Conservation (phyloP, 2,888 invertebrate species). For the Xestia xanthographa region DNA sequence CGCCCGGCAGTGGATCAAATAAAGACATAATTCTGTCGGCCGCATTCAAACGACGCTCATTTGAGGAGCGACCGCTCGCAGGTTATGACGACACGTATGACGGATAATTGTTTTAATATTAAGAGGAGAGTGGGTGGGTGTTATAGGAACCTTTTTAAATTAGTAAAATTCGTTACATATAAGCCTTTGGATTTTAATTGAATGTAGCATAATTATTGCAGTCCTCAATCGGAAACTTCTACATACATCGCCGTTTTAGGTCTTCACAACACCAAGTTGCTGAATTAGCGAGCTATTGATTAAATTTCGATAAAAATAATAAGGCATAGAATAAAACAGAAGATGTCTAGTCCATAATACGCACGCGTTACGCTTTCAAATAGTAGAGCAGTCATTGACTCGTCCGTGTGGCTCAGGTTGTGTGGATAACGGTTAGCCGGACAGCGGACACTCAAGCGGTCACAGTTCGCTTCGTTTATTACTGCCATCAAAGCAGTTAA, state of each 20-base stretch:
- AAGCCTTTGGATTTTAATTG: not conserved
- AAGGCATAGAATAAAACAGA: not conserved
- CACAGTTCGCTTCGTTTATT: slow-evolving; percentile 41
- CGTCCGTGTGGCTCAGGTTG: slow-evolving; percentile 27
- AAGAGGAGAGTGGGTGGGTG: too few relatives aligned
- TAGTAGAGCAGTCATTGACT: slow-evolving; percentile 46
- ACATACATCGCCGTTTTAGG: not conserved
- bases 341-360: not conserved
- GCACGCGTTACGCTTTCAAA: not conserved
- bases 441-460: not conserved
- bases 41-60: slow-evolving; percentile 47
- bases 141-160: not conserved
- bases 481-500: slow-evolving; percentile 21
- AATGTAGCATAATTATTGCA: not conserved
- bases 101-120: not conserved
- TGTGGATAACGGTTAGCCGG: slow-evolving; percentile 28
- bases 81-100: not conserved
- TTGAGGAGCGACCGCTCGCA: not conserved
- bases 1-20: slow-evolving; percentile 45
- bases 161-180: not conserved
- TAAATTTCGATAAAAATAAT: not conserved
- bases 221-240: not conserved
- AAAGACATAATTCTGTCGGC: slow-evolving; percentile 15
- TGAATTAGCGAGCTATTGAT: not conserved
- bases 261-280: not conserved